Evolutionary conservation across 2,113 vertebrate species (phyloP).

Genomic region (Anas platyrhynchos): DNA sequence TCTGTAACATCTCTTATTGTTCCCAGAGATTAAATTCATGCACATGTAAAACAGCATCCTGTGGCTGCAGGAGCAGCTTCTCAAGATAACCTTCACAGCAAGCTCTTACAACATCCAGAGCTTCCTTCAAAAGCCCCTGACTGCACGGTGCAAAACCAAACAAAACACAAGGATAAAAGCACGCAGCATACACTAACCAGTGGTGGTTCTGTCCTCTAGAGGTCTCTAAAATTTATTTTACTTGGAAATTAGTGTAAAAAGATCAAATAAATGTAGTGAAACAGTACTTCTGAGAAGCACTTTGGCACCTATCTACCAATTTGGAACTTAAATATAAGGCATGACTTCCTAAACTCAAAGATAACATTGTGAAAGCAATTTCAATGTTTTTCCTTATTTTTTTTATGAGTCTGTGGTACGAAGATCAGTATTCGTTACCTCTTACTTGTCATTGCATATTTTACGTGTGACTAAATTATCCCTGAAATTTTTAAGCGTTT

Average conservation of each 20-base stretch:
- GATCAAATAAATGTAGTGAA: neutral
- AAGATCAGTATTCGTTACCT: slow-evolving; percentile 55
- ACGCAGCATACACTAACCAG: neutral
- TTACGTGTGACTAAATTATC: slow-evolving; percentile 60
- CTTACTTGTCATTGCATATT: slow-evolving; percentile 55
- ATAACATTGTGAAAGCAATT: slow-evolving; percentile 7
- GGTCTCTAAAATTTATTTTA: neutral
- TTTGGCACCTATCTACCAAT: slow-evolving; percentile 63
- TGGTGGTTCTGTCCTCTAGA: neutral
- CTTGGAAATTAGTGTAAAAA: slow-evolving; percentile 8
- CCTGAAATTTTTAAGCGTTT: slow-evolving; percentile 71
- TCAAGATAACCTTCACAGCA: slow-evolving; percentile 2
- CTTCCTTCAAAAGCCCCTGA: neutral
- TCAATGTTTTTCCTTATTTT: neutral
- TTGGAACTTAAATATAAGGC: neutral
- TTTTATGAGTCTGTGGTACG: neutral
- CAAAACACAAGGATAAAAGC: neutral
- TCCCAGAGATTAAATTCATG: slow-evolving; percentile 39
- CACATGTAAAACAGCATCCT: neutral
- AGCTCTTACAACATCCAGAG: slow-evolving; percentile 50
- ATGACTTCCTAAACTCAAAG: neutral
- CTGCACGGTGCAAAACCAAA: neutral
- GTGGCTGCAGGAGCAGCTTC: neutral
- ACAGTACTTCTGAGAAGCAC: slow-evolving; percentile 33
- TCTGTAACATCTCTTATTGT: neutral